Conservation (phyloP, 2,113 vertebrate species). For the Emydocephalus ijimae region DNA sequence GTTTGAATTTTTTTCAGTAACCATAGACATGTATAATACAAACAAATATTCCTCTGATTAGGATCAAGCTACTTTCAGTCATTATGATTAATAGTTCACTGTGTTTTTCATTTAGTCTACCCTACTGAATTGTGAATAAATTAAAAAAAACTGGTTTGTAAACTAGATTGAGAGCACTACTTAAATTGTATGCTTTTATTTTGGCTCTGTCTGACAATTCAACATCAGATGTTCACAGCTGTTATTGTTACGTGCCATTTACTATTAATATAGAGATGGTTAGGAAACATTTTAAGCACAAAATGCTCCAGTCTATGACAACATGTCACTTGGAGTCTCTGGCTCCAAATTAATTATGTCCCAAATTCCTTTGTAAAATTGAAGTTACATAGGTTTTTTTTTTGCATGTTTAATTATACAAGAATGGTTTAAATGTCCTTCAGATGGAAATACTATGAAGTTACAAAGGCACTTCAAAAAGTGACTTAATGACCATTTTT, state of each 20-base stretch:
- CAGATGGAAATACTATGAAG: background rate
- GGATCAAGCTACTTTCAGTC: background rate
- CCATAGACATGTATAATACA: background rate
- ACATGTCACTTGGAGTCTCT: background rate
- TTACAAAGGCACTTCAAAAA: background rate
- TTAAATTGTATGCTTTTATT: background rate
- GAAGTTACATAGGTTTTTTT: background rate
- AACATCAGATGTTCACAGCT: background rate
- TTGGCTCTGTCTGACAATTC: background rate
- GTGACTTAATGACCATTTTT: background rate
- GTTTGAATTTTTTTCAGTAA: background rate
- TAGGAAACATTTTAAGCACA: slow-evolving; percentile 2
- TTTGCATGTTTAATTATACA: background rate
- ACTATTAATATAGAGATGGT: slow-evolving; percentile 15
- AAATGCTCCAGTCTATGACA: slow-evolving; percentile 6
- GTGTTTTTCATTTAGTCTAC: background rate
- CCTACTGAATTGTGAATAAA: background rate
- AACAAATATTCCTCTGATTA: background rate
- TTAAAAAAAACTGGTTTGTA: background rate
- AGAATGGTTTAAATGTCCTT: background rate
- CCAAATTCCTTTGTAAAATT: background rate
- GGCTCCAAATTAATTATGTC: background rate
- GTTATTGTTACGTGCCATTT: background rate
- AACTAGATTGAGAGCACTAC: background rate
- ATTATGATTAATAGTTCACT: background rate